Base-by-base conservation (phyloP, 2,113 vertebrate species). In the Clarias macrocephalus region DNA sequence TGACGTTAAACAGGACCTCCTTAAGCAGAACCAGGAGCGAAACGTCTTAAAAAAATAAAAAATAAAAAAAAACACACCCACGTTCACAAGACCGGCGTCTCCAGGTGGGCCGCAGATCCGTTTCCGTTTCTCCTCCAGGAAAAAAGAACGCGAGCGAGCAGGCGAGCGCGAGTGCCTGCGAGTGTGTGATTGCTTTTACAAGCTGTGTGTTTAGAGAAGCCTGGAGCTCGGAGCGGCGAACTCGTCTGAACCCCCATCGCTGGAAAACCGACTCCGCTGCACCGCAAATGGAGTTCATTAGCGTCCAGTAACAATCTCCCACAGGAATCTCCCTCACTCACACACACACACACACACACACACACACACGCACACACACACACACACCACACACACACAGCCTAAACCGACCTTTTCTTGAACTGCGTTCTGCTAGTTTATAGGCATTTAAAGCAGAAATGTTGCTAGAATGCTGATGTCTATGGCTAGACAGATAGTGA, bases 261-360 rank as follows among this genome's bases (percentile, higher is more conserved):
- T 59, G 85, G 85, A 87, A 86, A 23, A 30, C 82, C 25, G 25
- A 76, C 83, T 52, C 63, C 66, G 48, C 79, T 37, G 72, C 79
- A 80, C 68, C 54, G 52, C 72, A 86, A 68, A 82, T 87, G 89
- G 82, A 89, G 89, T 87, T 90, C 89, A 89, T 89, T 85, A 89
- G 84, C 79, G 76, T 85, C 57, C 28, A 75, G 88, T 90, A 86
- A 88, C 86, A 88, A 90, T 81, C 89, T 84, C 84, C 57, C 87
- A 57, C 84, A 81, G 76, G 76, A 88, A 81, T 56, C 63, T 52
- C 73, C 37, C 23, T 68, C 80, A 25, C 59, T 8, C 21, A 37
- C 80, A 3, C 72, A 16, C 75, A 56, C 48, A 77, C 80, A 79
- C 75, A 77, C 48, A 87, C 73, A 60, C 59, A 77, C 75, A 28